Evolutionary conservation across 64 coral and sea anemone species (phyloP).

Genomic region (Montipora cactus): DNA sequence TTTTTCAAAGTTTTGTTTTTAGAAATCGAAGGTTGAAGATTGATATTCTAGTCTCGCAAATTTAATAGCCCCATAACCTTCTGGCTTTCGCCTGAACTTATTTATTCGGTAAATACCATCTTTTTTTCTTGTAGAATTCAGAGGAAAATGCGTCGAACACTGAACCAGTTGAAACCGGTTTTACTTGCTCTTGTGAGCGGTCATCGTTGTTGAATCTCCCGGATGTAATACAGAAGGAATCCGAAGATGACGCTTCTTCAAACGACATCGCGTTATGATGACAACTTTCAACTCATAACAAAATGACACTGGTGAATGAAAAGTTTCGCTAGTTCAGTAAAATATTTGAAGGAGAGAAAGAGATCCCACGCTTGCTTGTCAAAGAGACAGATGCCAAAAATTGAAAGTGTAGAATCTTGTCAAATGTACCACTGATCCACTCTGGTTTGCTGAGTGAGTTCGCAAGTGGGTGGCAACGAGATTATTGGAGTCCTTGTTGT

Average conservation of each 20-base stretch:
- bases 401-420: too few relatives aligned
- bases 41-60: too few relatives aligned
- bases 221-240: slow-evolving; percentile 33
- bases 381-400: too few relatives aligned
- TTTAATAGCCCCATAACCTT: too few relatives aligned
- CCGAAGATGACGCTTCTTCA: neutral
- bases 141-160: neutral
- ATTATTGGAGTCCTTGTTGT: too few relatives aligned
- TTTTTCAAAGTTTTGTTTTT: too few relatives aligned
- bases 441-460: too few relatives aligned
- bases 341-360: neutral
- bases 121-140: neutral
- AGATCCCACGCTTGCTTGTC: neutral
- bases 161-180: neutral
- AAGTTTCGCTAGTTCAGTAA: neutral
- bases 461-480: too few relatives aligned
- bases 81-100: too few relatives aligned
- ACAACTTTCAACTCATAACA: neutral
- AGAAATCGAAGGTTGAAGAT: too few relatives aligned
- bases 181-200: slow-evolving; percentile 24
- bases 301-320: neutral
- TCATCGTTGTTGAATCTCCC: slow-evolving; percentile 17
- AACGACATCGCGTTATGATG: neutral
- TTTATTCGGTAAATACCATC: neutral
- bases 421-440: too few relatives aligned